Evolutionary conservation across 35 echinoderm and acorn worm genomes (phyloP), one percentile per base, ranked within the genome.

Genomic region (Ophiothrix spiculata): DNA sequence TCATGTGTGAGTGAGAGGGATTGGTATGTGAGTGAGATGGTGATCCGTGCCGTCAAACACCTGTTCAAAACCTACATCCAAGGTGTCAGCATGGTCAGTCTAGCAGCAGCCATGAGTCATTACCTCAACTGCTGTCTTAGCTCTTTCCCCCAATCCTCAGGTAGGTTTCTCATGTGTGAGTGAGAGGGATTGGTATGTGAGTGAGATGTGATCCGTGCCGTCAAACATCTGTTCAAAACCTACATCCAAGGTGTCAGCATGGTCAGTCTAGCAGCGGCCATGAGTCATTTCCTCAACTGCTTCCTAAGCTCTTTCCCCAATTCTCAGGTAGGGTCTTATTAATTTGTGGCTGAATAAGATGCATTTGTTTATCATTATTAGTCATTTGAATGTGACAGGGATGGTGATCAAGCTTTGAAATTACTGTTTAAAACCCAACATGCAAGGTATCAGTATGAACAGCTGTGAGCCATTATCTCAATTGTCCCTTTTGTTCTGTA

Each of bases 281-380:
- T 93, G 87, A 97, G 91, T 78, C 95, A 97, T 35, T 97, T 97
- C 37, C 88, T 97, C n/a, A 97, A 97, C 77, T 97, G 95, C 39
- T 91, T 93, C 64, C 77, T 97, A 12, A 81, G 91, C 23, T 97
- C 95, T 28, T 41, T 87, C 32, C 87, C 87, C 39, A 90, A 87
- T 38, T 88, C 91, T 29, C 39, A 80, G 19, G n/a, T n/a, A n/a
- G n/a, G n/a, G n/a, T n/a, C n/a, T n/a, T n/a, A n/a, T n/a, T n/a
- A n/a, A n/a, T n/a, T n/a, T n/a, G n/a, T n/a, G n/a, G n/a, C n/a
- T n/a, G n/a, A n/a, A n/a, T n/a, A n/a, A n/a, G n/a, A n/a, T n/a
- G n/a, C n/a, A n/a, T n/a, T n/a, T n/a, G n/a, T n/a, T n/a, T n/a
- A n/a, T n/a, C n/a, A n/a, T n/a, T n/a, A n/a, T n/a, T n/a, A n/a